Base-by-base conservation (phyloP, 2,797 vertebrate genomes). In the Phrynocephalus forsythii region DNA sequence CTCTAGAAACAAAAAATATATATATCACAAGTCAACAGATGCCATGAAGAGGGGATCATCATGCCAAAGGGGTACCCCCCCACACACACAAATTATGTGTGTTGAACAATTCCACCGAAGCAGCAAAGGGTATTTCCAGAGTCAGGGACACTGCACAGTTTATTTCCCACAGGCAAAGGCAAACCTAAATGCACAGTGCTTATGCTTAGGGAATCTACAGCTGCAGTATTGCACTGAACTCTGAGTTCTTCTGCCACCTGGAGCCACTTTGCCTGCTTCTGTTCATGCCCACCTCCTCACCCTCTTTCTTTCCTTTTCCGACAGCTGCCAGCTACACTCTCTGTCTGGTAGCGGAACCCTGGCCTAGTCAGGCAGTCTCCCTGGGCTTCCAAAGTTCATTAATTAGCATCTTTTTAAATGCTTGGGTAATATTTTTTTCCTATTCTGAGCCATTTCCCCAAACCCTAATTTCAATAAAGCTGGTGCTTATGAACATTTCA, bases 381-480 rank as follows among this genome's bases (percentile, higher is more conserved):
- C 78, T 96, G 93, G 95, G 95, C 93, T 95, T 95, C 94, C 92
- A 88, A 96, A 96, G 92, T 95, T 95, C 96, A 97, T 97, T 96
- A 97, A 97, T 97, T 97, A 97, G 96, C 94, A 96, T 96, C 93
- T 95, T 96, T 68, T 96, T 96, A 97, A 97, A 97, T 94, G 96
- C 92, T 94, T 96, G 95, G 95, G 88, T 96, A 96, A 96, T 96
- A 97, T 56, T 56, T 63, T 63, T 96, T 94, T 95, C 92, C 90
- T 91, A 94, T 96, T 95, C 38, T 1, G 50, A 96, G 88, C 93
- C 89, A 86, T 97, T 96, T 97, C 96, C 97, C 95, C 91, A 92
- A 97, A 96, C 95, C 89, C 93, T 96, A 93, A 96, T 97, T 97
- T 97, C 96, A 97, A 97, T 96, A 97, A 97, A 97, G 95, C 95